Evolutionary conservation across 2,113 vertebrate species (phyloP).

Genomic region (Thamnaconus septentrionalis): DNA sequence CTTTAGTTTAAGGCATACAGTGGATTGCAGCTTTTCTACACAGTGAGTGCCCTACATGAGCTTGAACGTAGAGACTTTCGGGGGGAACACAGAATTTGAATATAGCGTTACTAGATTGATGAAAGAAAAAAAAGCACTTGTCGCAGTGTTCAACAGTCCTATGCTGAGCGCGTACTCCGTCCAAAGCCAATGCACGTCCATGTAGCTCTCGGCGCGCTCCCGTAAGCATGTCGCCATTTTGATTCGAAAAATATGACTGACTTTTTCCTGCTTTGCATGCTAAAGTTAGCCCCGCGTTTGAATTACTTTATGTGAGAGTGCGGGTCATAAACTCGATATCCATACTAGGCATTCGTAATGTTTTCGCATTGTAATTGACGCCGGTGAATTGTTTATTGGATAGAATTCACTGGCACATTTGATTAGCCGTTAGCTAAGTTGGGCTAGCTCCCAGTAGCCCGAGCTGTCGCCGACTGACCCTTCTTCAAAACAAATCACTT

Average conservation of each 20-base stretch:
- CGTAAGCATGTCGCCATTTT: slow-evolving; percentile 77
- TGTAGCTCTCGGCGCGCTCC: slow-evolving; percentile 48
- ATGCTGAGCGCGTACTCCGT: slow-evolving; percentile 2
- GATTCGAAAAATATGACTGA: slow-evolving; percentile 78
- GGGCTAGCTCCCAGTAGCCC: slow-evolving; percentile 54
- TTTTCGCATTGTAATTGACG: slow-evolving; percentile 6
- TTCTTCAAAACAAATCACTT: slow-evolving; percentile 72
- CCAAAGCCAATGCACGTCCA: slow-evolving; percentile 43
- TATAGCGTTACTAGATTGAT: neutral
- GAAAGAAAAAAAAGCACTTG: neutral
- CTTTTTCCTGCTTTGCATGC: slow-evolving; percentile 72
- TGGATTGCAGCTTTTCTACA: too few species aligned
- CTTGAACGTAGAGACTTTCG: too few species aligned
- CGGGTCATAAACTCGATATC: slow-evolving; percentile 19
- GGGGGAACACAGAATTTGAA: too few species aligned
- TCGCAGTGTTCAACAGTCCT: neutral
- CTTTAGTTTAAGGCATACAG: too few species aligned
- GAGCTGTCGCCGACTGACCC: slow-evolving; percentile 60
- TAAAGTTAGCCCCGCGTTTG: slow-evolving; percentile 61
- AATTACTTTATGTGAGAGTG: slow-evolving; percentile 49
- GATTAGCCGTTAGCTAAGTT: slow-evolving; percentile 62
- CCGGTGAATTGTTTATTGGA: slow-evolving; percentile 3
- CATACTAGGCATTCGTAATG: slow-evolving; percentile 9
- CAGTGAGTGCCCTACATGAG: too few species aligned
- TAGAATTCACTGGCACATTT: slow-evolving; percentile 40